Evolutionary conservation across 2,113 vertebrate species (phyloP).

Genomic region (Anguilla japonica): DNA sequence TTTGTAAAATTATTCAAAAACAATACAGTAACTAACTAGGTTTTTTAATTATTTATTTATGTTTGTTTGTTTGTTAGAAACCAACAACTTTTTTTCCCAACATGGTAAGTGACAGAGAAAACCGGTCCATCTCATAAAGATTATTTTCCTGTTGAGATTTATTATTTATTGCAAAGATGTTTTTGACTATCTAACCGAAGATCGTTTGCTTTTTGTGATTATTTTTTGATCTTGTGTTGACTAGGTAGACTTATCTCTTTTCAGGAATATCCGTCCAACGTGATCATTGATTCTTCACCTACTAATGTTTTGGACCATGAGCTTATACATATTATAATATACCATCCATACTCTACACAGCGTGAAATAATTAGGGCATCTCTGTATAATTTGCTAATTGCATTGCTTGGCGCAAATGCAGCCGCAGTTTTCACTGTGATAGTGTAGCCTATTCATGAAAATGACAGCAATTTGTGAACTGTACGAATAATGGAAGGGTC

Average conservation of each 20-base stretch:
- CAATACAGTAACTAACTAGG: too few species aligned
- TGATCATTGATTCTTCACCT: not conserved
- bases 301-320: not conserved
- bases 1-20: too few species aligned
- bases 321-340: not conserved
- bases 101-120: not conserved
- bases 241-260: not conserved
- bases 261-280: not conserved
- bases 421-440: not conserved
- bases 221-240: not conserved
- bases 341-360: not conserved
- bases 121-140: not conserved
- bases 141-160: not conserved
- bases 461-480: not conserved
- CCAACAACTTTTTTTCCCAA: too few species aligned
- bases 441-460: not conserved
- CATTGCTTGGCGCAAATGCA: not conserved
- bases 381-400: not conserved
- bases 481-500: not conserved
- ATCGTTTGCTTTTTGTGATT: too few species aligned
- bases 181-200: too few species aligned
- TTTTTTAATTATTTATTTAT: too few species aligned
- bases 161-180: too few species aligned
- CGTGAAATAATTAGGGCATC: not conserved
- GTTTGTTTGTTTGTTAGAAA: too few species aligned